Evolutionary conservation across 2,113 vertebrate species (phyloP).

Genomic region (Turdus rufiventris): DNA sequence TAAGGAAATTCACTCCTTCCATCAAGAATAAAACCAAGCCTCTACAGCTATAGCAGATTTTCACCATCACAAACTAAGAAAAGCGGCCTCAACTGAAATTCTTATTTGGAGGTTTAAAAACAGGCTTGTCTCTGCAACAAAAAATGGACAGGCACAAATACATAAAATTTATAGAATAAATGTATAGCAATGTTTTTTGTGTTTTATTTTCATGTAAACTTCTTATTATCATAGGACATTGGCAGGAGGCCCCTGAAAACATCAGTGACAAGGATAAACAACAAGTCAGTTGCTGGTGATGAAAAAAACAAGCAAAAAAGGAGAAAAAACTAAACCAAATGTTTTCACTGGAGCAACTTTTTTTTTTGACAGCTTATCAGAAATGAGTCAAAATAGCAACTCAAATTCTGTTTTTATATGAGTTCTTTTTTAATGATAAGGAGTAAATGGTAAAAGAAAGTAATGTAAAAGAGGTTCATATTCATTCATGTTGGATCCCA

Average conservation of each 20-base stretch:
- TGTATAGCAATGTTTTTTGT: background rate
- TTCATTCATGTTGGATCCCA: background rate
- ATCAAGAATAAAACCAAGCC: background rate
- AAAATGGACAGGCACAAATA: background rate
- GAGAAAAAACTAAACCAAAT: background rate
- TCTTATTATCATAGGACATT: background rate
- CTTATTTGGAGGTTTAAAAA: background rate
- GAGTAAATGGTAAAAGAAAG: background rate
- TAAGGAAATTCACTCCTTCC: background rate
- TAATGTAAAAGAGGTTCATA: background rate
- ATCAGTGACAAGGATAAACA: background rate
- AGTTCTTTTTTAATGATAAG: background rate
- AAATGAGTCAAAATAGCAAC: background rate
- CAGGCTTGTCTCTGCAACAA: background rate
- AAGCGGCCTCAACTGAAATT: background rate
- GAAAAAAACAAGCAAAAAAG: background rate
- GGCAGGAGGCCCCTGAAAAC: background rate
- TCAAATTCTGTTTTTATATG: background rate
- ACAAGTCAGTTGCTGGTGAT: background rate
- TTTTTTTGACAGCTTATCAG: background rate
- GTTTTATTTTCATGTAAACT: background rate
- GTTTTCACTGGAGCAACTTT: background rate
- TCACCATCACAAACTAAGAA: background rate
- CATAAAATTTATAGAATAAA: background rate
- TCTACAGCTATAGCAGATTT: background rate